These are phyloP conservation scores for Calephelis nemesis DNA, from an alignment of 1,140 invertebrate species.

Conservation along the genomic window DNA sequence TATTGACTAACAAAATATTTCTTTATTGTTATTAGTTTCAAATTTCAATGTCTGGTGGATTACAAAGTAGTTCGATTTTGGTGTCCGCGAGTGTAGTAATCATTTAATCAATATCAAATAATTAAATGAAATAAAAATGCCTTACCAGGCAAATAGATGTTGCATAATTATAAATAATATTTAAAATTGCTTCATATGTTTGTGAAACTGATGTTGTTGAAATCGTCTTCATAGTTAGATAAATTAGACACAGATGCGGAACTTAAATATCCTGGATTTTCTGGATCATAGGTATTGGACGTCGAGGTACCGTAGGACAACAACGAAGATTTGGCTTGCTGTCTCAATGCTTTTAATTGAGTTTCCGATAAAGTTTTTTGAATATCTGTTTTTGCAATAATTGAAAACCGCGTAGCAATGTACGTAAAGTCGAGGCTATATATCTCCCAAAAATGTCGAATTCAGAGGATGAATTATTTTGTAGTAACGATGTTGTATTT, in stretches of 20 bases:
- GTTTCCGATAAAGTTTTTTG: conserved; percentile 21
- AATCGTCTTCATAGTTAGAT: conserved; percentile 12
- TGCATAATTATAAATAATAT: too few species aligned
- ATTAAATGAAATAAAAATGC: too few species aligned
- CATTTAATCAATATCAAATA: too few species aligned
- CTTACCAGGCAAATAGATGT: too few species aligned
- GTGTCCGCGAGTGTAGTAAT: too few species aligned
- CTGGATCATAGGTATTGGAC: conserved; percentile 12
- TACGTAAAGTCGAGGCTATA: conserved; percentile 9
- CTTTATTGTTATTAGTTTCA: too few species aligned
- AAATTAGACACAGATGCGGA: conserved; percentile 1
- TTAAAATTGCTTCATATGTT: conserved; percentile 6
- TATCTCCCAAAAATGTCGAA: conserved; percentile 20
- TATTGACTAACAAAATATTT: too few species aligned
- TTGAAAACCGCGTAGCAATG: conserved; percentile 4
- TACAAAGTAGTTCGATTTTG: too few species aligned
- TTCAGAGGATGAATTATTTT: too few species aligned
- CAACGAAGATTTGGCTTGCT: conserved; percentile 8
- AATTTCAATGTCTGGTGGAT: too few species aligned
- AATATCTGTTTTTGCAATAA: conserved; percentile 23
- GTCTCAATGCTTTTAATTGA: conserved; percentile 25
- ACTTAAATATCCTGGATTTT: conserved; percentile 20
- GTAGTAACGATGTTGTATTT: conserved; percentile 8
- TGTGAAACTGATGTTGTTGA: conserved; percentile 9
- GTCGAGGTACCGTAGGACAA: conserved; percentile 13